Percentiles rank a stretch among this genome's conserved stretches.
Conservation (phyloP, 2,797 vertebrate species). For the Rhabdomys pumilio region DNA sequence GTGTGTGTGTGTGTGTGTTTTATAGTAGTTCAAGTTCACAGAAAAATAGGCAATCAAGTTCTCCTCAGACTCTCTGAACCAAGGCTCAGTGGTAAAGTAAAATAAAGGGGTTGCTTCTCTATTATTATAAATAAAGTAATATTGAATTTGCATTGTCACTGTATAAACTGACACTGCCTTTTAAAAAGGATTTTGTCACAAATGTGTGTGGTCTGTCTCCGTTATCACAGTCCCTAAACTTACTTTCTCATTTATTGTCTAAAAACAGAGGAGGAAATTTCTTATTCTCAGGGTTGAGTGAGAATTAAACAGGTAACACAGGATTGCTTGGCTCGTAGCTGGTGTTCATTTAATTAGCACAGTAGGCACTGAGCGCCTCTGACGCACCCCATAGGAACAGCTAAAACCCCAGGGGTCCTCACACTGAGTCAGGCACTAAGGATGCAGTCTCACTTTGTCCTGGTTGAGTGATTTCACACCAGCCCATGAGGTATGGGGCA, state of each 20-base stretch:
- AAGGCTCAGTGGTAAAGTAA: constrained; percentile 23
- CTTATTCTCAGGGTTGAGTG: constrained; percentile 10
- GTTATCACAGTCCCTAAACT: constrained; percentile 9
- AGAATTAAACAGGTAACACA: constrained; percentile 34
- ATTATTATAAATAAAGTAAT: constrained; percentile 16
- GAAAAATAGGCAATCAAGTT: constrained; percentile 43
- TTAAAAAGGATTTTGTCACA: constrained; percentile 3
- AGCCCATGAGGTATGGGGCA: neutral
- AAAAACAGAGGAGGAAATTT: constrained; percentile 13
- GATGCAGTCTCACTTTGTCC: neutral
- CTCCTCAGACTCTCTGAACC: constrained; percentile 23
- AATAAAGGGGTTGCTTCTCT: constrained; percentile 41
- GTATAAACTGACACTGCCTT: neutral
- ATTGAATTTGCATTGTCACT: constrained; percentile 5
- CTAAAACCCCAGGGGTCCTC: neutral
- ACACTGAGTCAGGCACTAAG: neutral
- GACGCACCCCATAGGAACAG: neutral
- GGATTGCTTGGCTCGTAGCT: neutral
- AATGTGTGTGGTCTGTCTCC: neutral
- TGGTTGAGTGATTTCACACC: neutral
- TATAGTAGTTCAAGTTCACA: constrained; percentile 21
- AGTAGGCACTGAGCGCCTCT: neutral
- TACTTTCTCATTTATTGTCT: constrained; percentile 43
- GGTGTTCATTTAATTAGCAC: constrained; percentile 22
- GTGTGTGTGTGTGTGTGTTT: neutral